Evolutionary conservation across 2,797 vertebrate species (phyloP), one percentile per base, ranked within the genome.

Genomic region (Fundulus diaphanus): DNA sequence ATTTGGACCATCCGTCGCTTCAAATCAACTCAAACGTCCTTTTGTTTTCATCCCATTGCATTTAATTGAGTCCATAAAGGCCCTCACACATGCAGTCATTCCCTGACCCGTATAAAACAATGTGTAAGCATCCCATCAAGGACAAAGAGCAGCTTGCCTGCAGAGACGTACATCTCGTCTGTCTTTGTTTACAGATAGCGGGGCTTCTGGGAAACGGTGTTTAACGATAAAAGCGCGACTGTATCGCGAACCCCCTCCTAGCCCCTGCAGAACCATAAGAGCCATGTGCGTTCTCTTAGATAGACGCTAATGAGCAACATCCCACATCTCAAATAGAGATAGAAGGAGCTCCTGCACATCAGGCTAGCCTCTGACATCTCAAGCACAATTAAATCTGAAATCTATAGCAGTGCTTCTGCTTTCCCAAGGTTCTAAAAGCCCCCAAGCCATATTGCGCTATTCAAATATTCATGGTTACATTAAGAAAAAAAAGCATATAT

Each of bases 401-500:
- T 75, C 52, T 54, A 70, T 82, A 59, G 66, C 69, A 80, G 59
- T 57, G 12, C 68, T 82, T 78, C 74, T 71, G 72, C 73, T 82
- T 83, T 71, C 78, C 49, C 46, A 76, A 37, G 54, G 61, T 77
- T 79, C 70, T 83, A 70, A 87, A 88, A 20, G 52, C 81, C 84
- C 79, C 51, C 0, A 40, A 89, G 82, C 65, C 70, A 74, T 80
- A 74, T 68, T 56, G 24, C 8, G 27, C 51, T 70, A 12, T 68
- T 92, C 29, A 85, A 91, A 88, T 90, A 89, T 89, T 87, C 81
- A 91, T 85, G 80, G n/a, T n/a, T 51, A 46, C 72, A 82, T 86
- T 84, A 80, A 85, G 85, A 80, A 83, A 65, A n/a, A n/a, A 84
- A 81, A 66, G 42, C 72, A 81, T 79, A 44, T 78, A 82, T 87